Base-by-base conservation (phyloP, 2,113 vertebrate species). In the Petrocephalus zakoni region DNA sequence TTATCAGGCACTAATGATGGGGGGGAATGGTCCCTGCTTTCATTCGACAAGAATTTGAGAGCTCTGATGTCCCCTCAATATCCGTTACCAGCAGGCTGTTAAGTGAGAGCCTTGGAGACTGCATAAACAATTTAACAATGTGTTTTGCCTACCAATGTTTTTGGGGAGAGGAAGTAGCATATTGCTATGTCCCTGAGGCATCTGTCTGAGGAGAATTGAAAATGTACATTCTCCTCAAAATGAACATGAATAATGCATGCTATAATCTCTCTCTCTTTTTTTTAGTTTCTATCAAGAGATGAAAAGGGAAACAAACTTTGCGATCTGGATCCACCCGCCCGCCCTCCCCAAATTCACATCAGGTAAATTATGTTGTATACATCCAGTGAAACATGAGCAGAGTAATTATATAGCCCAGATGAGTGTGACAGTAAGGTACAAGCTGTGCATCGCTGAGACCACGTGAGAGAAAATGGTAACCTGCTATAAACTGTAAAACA, bases 141-240 rank as follows among this genome's bases (percentile, higher is more conserved):
- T 75, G 68, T 86, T 87, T 89, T 87, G 64, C 85, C 84, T 89
- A 53, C 37, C 72, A 87, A 89, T 89, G 88, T 87, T 81, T 85
- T 89, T 85, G 56, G 64, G 85, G 51, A 78, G 22, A 72, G 68
- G 51, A 68, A 89, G 85, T 47, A 56, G 88, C 88, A 87, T 81
- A 87, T 87, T 81, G 49, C 19, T 47, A 19, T 2, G 22, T 58
- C 88, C 85, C 88, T 78, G 19, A 29, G 88, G 88, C 85, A 87
- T 89, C 34, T 86, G 56, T 81, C 85, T 89, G 61, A 75, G 82
- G 34, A 87, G 58, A 89, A 64, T 89, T 87, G 61, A 89, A 89
- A 87, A 89, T 87, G 52, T 89, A 55, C 88, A 89, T 89, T 75
- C 88, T 89, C 78, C 84, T 85, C 55, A 86, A 89, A 89, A 84